These are phyloP conservation scores for Cichladusa arquata DNA, from an alignment of 2,113 vertebrate genomes.

Conservation along the genomic window DNA sequence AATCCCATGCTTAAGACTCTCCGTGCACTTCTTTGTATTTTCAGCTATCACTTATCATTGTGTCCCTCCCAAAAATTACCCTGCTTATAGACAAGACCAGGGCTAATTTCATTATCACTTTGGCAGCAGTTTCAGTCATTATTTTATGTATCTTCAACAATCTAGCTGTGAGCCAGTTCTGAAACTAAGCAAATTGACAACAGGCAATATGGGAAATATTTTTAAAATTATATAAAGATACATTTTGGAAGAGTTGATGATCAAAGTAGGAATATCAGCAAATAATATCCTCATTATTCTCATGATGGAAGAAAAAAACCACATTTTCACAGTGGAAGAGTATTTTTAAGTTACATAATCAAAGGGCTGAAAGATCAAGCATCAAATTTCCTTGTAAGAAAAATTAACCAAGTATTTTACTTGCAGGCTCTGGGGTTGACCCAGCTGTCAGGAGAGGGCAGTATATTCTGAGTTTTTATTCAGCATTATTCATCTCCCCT, in stretches of 20 bases:
- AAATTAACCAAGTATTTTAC: background rate
- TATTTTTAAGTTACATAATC: background rate
- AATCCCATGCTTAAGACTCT: background rate
- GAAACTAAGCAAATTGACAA: background rate
- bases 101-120: conserved; percentile 50
- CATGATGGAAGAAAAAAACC: background rate
- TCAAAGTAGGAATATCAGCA: background rate
- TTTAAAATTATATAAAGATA: background rate
- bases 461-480: background rate
- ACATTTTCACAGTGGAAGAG: background rate
- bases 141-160: background rate
- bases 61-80: background rate
- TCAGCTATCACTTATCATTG: background rate
- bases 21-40: background rate
- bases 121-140: conserved; percentile 20
- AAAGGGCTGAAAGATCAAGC: background rate
- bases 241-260: background rate
- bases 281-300: background rate
- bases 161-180: background rate
- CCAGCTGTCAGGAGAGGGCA: background rate
- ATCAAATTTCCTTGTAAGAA: background rate
- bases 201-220: background rate
- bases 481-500: background rate
- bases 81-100: background rate
- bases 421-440: background rate